These are phyloP conservation scores for Diarsia mendica DNA, from an alignment of 2,888 invertebrate species.

Conservation along the genomic window DNA sequence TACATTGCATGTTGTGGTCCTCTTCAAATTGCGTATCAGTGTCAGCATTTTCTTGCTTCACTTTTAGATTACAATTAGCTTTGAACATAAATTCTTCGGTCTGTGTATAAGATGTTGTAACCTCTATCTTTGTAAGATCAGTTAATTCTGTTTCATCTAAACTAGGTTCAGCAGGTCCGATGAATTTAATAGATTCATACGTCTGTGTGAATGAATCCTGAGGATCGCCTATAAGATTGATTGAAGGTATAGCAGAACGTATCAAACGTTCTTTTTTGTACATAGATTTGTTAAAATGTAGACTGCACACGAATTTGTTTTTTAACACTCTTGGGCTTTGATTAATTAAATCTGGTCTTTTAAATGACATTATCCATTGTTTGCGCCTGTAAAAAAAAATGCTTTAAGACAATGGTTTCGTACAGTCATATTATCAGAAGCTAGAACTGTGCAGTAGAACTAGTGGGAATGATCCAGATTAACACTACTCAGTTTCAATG, in stretches of 20 bases:
- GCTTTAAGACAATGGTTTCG: not conserved
- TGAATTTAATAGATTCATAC: not conserved
- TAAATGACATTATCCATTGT: constrained; percentile 24
- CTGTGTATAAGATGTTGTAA: constrained; percentile 9
- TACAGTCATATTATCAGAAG: not conserved
- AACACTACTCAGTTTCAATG: too few relatives aligned
- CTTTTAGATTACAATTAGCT: not conserved
- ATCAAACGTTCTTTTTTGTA: not conserved
- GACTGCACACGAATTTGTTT: constrained; percentile 26
- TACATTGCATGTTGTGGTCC: constrained; percentile 2
- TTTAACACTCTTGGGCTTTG: not conserved
- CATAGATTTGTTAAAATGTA: constrained; percentile 21
- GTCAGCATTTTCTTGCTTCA: not conserved
- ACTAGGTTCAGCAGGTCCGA: not conserved
- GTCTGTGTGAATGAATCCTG: constrained; percentile 28
- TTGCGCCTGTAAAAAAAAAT: constrained; percentile 22
- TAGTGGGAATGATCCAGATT: too few relatives aligned
- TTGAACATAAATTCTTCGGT: constrained; percentile 9
- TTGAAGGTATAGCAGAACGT: not conserved
- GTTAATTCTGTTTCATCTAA: not conserved
- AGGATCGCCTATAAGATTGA: not conserved
- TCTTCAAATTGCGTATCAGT: not conserved
- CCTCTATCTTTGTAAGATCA: not conserved
- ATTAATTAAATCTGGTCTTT: constrained; percentile 18
- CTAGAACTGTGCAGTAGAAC: too few relatives aligned